phyloP scores from a whole-genome alignment of 2,888 invertebrate species.

The Pyrocoelia pectoralis region DNA sequence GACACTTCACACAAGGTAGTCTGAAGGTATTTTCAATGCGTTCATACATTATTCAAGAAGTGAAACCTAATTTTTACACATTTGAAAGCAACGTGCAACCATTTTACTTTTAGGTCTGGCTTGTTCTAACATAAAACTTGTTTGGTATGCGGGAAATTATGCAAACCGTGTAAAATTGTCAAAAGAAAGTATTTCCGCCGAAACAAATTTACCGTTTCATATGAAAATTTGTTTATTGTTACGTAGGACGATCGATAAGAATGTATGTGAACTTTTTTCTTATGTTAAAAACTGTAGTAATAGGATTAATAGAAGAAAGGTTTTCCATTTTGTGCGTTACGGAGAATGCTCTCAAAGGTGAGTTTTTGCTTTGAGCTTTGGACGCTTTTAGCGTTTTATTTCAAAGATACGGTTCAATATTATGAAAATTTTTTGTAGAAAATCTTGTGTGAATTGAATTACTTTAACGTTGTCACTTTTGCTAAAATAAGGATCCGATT shows the following conservation, averaged over 20 bases:
- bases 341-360: too few species aligned
- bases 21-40: conserved; percentile 3
- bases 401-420: too few species aligned
- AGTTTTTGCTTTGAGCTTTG: too few species aligned
- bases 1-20: conserved; percentile 12
- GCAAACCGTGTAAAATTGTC: neutral
- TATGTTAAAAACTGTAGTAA: too few species aligned
- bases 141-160: conserved; percentile 10
- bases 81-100: conserved; percentile 18
- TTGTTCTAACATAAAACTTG: conserved; percentile 6
- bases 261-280: neutral
- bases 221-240: conserved; percentile 4
- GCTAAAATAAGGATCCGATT: too few species aligned
- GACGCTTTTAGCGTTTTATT: too few species aligned
- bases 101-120: conserved; percentile 15
- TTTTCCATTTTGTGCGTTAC: too few species aligned
- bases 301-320: too few species aligned
- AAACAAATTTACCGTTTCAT: neutral
- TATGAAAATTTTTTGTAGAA: too few species aligned
- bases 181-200: neutral
- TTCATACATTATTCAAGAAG: conserved; percentile 21
- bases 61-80: conserved; percentile 23
- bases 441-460: too few species aligned
- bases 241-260: neutral
- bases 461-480: too few species aligned